Evolutionary conservation across 2,888 invertebrate species (phyloP).

Genomic region (Netelia fuscicornis): DNA sequence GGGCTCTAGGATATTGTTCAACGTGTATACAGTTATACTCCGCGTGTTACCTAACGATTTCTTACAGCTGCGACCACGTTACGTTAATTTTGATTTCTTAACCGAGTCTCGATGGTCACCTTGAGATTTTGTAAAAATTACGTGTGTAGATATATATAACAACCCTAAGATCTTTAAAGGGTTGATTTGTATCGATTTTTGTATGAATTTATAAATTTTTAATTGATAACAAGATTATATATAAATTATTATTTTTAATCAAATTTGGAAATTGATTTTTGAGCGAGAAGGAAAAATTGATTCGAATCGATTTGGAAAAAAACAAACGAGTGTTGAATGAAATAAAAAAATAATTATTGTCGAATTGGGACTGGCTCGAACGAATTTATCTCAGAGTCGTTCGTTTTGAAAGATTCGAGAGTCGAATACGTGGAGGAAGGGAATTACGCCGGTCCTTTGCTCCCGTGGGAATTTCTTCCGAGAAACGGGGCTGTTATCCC

Average conservation of each 20-base stretch:
- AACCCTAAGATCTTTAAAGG: too few relatives aligned
- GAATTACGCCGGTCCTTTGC: slow-evolving; percentile 62
- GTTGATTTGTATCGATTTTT: too few relatives aligned
- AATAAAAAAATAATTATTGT: slow-evolving; percentile 9
- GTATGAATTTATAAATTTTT: too few relatives aligned
- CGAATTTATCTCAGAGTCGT: slow-evolving; percentile 30
- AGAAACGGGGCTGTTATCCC: slow-evolving; percentile 65
- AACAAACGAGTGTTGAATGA: slow-evolving; percentile 1
- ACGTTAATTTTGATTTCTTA: slow-evolving; percentile 15
- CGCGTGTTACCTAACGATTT: slow-evolving; percentile 6
- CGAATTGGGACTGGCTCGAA: slow-evolving; percentile 28
- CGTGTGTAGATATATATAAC: neutral
- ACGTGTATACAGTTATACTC: slow-evolving; percentile 11
- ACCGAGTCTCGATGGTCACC: neutral
- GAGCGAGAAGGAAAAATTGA: neutral
- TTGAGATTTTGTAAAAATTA: neutral
- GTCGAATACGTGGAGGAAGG: slow-evolving; percentile 36
- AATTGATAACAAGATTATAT: neutral
- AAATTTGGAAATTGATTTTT: too few relatives aligned
- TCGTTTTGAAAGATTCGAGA: slow-evolving; percentile 31
- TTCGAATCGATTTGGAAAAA: neutral
- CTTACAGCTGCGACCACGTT: slow-evolving; percentile 13
- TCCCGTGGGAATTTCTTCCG: slow-evolving; percentile 70
- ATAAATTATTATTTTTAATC: too few relatives aligned
- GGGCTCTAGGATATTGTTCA: slow-evolving; percentile 36